Base-by-base conservation (phyloP, 1,140 invertebrate genomes). In the Drosophila novamexicana region DNA sequence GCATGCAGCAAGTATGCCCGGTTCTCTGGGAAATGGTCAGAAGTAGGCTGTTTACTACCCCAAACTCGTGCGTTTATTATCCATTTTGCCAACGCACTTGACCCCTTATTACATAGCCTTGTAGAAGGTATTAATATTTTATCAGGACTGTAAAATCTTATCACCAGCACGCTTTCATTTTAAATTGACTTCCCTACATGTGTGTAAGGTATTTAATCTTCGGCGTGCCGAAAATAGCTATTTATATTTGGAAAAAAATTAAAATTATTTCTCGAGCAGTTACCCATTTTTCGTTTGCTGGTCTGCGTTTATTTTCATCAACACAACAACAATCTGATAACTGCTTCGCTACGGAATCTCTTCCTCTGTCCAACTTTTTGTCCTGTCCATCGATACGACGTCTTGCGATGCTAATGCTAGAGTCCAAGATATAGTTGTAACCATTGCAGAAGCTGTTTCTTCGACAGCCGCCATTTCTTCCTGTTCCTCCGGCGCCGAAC, bases 261-360 rank as follows among this genome's bases (percentile, higher is more conserved):
- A 70, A 57, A 67, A 62, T 62, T 50, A 78, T 85, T 81, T 85
- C 80, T 75, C 73, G 50, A 77, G 72, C 64, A 79, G 63, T 71
- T 57, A 47, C 58, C 77, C 59, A 64, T 47, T 50, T 44, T 34
- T 50, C 12, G 16, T 68, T 53, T 39, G 42, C 16, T 58, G 14
- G 32, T 61, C 49, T 29, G 49, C 36, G 22, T 54, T 54, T 40
- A 39, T 42, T 68, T 61, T 39, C 16, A 36, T 40, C n/a, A 9
- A 9, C 22, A 32, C 1, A 64, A 22, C 49, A 36, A 16, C 14
- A 54, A 32, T 70, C 16, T 42, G 40, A 32, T n/a, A 44, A 9
- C 39, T 14, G n/a, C 61, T 65, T 50, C 40, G 42, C 22, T 0
- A 22, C 1, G 42, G 47, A 22, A 56, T 65, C 40, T 58, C 37